phyloP scores from a whole-genome alignment of 2,888 invertebrate species.

The Serripes groenlandicus region DNA sequence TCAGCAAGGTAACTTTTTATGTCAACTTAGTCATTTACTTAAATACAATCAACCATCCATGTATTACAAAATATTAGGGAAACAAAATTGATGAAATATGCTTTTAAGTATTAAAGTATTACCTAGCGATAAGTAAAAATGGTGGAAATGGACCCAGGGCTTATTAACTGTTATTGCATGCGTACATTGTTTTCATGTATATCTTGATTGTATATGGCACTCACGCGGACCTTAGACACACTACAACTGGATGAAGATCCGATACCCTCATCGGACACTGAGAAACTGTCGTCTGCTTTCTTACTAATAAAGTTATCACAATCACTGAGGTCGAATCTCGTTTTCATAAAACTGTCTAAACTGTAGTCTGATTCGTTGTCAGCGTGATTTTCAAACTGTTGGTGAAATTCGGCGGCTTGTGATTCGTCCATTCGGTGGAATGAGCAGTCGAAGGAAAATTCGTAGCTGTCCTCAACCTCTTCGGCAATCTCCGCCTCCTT shows the following conservation, averaged over 20 bases:
- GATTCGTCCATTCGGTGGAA: conserved; percentile 33
- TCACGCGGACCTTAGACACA: conserved; percentile 10
- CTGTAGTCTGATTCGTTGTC: background rate
- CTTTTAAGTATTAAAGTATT: too few relatives aligned
- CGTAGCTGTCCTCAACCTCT: conserved; percentile 21
- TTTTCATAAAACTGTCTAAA: conserved; percentile 22
- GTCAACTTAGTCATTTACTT: too few relatives aligned
- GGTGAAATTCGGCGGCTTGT: conserved; percentile 1
- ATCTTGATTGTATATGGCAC: background rate
- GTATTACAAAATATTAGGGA: too few relatives aligned
- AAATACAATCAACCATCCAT: too few relatives aligned
- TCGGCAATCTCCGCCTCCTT: conserved; percentile 2
- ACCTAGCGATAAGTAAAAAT: too few relatives aligned
- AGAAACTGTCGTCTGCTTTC: background rate
- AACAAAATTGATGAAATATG: too few relatives aligned
- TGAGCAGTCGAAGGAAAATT: conserved; percentile 45
- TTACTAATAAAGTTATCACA: background rate
- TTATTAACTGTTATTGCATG: too few relatives aligned
- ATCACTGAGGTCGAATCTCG: background rate
- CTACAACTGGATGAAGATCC: conserved; percentile 27
- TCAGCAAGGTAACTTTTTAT: too few relatives aligned
- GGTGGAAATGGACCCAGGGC: too few relatives aligned
- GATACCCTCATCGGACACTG: conserved; percentile 25
- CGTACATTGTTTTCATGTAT: too few relatives aligned
- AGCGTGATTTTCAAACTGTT: conserved; percentile 3